Percentiles rank a stretch among this genome's conserved stretches.
Conservation (phyloP, 2,888 invertebrate species). For the Acrobasis repandana region DNA sequence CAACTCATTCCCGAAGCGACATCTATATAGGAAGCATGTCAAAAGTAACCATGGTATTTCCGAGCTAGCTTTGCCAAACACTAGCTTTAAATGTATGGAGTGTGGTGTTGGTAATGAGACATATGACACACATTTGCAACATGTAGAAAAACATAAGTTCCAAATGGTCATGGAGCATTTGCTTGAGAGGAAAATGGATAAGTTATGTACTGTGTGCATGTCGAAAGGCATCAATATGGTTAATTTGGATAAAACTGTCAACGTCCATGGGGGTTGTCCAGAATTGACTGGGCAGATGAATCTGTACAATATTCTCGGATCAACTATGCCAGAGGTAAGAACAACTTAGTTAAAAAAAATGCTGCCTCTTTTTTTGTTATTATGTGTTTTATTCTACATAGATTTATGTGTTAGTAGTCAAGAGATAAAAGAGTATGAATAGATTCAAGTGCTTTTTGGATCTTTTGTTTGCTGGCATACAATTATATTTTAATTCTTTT, state of each 20-base stretch:
- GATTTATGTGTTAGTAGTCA: too few relatives aligned
- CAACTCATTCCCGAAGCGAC: conserved; percentile 59
- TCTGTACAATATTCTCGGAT: conserved; percentile 53
- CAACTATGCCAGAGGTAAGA: conserved; percentile 67
- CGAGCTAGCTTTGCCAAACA: conserved; percentile 19
- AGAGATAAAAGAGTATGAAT: not conserved
- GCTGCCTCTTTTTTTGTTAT: not conserved
- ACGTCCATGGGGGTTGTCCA: conserved; percentile 63
- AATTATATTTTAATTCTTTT: too few relatives aligned
- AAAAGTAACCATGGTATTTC: conserved; percentile 37
- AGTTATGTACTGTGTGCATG: conserved; percentile 62
- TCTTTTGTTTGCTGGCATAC: too few relatives aligned
- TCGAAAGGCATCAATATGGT: conserved; percentile 48
- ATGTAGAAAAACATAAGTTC: conserved; percentile 73
- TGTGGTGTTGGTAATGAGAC: conserved; percentile 48
- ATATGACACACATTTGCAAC: conserved; percentile 55
- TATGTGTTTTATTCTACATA: conserved; percentile 13
- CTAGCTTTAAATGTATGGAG: conserved; percentile 52
- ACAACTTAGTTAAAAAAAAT: not conserved
- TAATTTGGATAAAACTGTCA: conserved; percentile 52
- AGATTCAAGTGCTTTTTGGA: too few relatives aligned
- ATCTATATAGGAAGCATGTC: conserved; percentile 55
- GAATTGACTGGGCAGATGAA: conserved; percentile 59
- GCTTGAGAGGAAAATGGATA: conserved; percentile 54
- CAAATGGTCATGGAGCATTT: conserved; percentile 57